Evolutionary conservation across 1,140 invertebrate species (phyloP).

Genomic region (Stegodyphus mimosarum): DNA sequence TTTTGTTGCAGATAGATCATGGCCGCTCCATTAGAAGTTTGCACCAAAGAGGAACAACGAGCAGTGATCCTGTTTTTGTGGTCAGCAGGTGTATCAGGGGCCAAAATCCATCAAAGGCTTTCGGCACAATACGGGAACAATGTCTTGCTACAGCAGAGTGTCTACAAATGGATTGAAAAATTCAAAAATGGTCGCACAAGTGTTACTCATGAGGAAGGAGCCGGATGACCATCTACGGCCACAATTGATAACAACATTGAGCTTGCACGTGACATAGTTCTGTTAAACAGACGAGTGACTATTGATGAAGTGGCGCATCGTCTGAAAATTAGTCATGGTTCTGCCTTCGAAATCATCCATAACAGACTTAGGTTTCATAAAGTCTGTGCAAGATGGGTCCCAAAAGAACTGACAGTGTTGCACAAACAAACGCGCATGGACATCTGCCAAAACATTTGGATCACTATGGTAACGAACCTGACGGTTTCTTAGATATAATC

Average conservation of each 20-base stretch:
- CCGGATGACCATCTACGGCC: slow-evolving; percentile 3
- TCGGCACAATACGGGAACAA: too few relatives aligned
- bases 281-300: not conserved
- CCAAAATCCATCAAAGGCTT: too few relatives aligned
- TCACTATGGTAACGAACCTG: not conserved
- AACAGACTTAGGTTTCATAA: not conserved
- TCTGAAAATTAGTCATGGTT: slow-evolving; percentile 11
- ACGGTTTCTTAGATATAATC: not conserved
- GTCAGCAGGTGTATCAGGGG: too few relatives aligned
- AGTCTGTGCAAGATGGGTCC: slow-evolving; percentile 10
- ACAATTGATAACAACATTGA: slow-evolving; percentile 15
- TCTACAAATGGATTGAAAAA: too few relatives aligned
- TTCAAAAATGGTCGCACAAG: not conserved
- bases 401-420: not conserved
- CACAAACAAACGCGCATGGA: not conserved
- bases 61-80: too few relatives aligned
- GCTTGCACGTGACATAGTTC: not conserved
- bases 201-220: slow-evolving; percentile 13
- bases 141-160: too few relatives aligned
- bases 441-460: not conserved
- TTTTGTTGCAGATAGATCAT: too few relatives aligned
- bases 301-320: not conserved
- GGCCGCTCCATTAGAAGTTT: too few relatives aligned
- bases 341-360: not conserved
- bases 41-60: too few relatives aligned